Conservation (phyloP, 2,113 vertebrate species). For the Salvelinus alpinus region DNA sequence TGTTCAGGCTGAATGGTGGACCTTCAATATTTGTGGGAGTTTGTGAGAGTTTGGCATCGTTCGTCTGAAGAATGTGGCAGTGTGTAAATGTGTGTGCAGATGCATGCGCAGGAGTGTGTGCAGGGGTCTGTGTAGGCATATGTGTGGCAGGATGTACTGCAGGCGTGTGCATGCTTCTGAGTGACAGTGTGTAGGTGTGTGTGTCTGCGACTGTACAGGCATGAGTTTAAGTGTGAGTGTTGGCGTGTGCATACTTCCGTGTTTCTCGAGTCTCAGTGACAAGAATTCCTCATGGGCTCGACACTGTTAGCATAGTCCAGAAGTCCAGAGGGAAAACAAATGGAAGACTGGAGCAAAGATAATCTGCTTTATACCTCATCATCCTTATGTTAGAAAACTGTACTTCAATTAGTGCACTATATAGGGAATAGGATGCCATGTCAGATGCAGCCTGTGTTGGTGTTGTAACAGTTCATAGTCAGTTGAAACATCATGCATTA, state of each 20-base stretch:
- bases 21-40: neutral
- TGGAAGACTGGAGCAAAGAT: too few relatives aligned
- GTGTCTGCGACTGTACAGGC: neutral
- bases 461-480: too few relatives aligned
- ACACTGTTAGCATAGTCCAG: conserved; percentile 18
- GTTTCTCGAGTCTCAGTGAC: conserved; percentile 19
- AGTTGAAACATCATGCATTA: too few relatives aligned
- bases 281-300: conserved; percentile 60
- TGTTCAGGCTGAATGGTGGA: too few relatives aligned
- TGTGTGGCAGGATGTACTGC: neutral
- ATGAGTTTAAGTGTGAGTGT: neutral
- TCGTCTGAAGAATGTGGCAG: neutral
- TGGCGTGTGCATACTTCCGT: neutral
- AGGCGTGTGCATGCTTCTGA: neutral
- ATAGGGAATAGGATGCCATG: too few relatives aligned
- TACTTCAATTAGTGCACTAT: too few relatives aligned
- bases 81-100: too few relatives aligned
- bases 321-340: too few relatives aligned
- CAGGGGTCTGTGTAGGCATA: neutral
- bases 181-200: conserved; percentile 8
- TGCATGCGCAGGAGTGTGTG: neutral
- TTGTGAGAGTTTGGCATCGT: neutral
- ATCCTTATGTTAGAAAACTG: too few relatives aligned
- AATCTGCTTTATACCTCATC: too few relatives aligned
- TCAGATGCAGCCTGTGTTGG: too few relatives aligned